These are phyloP conservation scores for Ageneiosus marmoratus DNA, from an alignment of 2,113 vertebrate species.

Conservation along the genomic window DNA sequence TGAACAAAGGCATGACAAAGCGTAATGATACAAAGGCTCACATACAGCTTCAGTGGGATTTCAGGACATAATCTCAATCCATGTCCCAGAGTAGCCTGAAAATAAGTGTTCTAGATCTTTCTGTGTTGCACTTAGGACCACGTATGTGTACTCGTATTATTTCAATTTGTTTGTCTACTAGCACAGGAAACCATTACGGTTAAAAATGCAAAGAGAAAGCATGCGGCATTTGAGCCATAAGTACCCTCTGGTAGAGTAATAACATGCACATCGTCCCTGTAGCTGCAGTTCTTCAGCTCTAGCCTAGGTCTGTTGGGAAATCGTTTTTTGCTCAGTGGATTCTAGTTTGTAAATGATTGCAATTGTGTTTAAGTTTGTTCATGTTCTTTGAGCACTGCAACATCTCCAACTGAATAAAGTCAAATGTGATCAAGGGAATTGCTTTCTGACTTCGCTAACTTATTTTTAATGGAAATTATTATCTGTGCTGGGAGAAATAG, in stretches of 20 bases:
- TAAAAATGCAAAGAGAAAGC: background rate
- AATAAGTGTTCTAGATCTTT: background rate
- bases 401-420: background rate
- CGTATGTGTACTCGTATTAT: background rate
- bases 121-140: background rate
- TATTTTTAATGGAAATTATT: background rate
- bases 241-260: constrained; percentile 4
- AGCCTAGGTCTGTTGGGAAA: background rate
- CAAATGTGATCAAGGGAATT: background rate
- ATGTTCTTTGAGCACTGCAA: background rate
- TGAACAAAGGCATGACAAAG: background rate
- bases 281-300: background rate
- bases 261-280: background rate
- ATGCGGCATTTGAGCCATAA: background rate
- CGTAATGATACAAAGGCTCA: background rate
- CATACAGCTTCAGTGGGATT: background rate
- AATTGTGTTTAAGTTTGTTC: background rate
- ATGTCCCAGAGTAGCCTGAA: background rate
- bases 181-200: background rate
- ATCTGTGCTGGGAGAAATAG: background rate
- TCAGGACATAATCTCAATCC: background rate
- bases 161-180: constrained; percentile 16
- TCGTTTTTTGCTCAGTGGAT: background rate
- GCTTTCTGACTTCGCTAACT: background rate
- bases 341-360: background rate